Evolutionary conservation across 2,888 invertebrate species (phyloP).

Genomic region (Microplitis deprimator): DNA sequence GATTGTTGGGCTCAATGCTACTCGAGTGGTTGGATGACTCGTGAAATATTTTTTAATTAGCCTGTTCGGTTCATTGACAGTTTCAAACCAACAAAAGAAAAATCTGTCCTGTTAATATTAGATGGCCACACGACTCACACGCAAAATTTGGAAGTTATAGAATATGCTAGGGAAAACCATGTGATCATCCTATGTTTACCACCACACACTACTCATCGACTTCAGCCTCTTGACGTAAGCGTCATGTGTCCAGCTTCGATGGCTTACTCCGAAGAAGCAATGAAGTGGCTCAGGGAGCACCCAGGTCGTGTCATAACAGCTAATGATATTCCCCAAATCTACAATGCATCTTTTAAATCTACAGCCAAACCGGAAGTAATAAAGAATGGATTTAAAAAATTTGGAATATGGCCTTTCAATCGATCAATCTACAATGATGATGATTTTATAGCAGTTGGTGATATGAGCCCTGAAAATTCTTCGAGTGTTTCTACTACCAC

Average conservation of each 20-base stretch:
- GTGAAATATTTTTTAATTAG: background rate
- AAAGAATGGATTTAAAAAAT: background rate
- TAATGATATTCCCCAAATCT: background rate
- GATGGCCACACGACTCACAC: slow-evolving; percentile 4
- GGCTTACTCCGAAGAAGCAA: background rate
- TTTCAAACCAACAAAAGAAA: background rate
- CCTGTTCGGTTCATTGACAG: background rate
- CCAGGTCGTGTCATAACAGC: background rate
- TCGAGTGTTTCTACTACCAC: background rate
- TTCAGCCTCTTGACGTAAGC: slow-evolving; percentile 5
- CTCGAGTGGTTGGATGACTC: background rate
- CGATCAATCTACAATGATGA: background rate
- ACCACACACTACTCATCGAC: slow-evolving; percentile 4
- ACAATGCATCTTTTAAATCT: background rate
- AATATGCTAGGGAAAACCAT: background rate
- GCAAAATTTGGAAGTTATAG: background rate
- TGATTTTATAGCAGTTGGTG: background rate
- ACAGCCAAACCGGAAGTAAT: background rate
- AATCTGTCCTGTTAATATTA: slow-evolving; percentile 6
- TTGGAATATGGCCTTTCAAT: background rate
- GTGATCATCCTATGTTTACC: slow-evolving; percentile 2
- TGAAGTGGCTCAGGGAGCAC: background rate
- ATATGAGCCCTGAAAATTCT: background rate
- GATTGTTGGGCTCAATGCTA: background rate
- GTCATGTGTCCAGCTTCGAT: background rate